Evolutionary conservation across 1,140 invertebrate genomes (phyloP).

Genomic region (Orius laevigatus): DNA sequence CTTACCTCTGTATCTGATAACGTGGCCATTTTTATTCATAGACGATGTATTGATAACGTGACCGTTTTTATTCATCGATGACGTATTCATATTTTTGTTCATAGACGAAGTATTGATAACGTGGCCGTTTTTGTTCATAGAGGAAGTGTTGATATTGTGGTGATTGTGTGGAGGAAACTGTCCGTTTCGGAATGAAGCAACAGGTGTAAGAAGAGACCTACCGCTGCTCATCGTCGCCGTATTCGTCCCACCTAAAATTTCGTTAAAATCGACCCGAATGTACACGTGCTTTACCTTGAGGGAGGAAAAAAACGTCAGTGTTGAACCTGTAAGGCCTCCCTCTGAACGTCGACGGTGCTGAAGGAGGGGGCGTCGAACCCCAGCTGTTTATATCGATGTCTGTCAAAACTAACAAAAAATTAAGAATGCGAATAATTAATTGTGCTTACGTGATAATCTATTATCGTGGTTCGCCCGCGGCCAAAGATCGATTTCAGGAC

Average conservation of each 20-base stretch:
- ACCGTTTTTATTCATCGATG: too few relatives aligned
- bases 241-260: background rate
- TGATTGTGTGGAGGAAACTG: conserved; percentile 4
- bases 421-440: background rate
- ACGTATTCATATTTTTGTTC: too few relatives aligned
- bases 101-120: too few relatives aligned
- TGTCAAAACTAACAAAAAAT: conserved; percentile 23
- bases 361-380: conserved; percentile 24
- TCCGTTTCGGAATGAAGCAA: conserved; percentile 6
- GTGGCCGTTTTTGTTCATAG: too few relatives aligned
- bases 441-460: conserved; percentile 21
- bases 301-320: conserved; percentile 23
- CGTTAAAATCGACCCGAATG: too few relatives aligned
- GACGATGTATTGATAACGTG: too few relatives aligned
- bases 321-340: conserved; percentile 21
- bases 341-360: conserved; percentile 23
- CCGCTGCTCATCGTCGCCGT: conserved; percentile 10
- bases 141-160: too few relatives aligned
- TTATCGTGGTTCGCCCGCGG: conserved; percentile 12
- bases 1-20: too few relatives aligned
- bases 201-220: conserved; percentile 6
- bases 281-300: conserved; percentile 13
- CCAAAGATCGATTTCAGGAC: conserved; percentile 14
- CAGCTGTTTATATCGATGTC: conserved; percentile 25
- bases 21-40: too few relatives aligned